Evolutionary conservation across 2,113 vertebrate genomes (phyloP), one percentile per base, ranked within the genome.

Genomic region (Brachyhypopomus occidentalis): DNA sequence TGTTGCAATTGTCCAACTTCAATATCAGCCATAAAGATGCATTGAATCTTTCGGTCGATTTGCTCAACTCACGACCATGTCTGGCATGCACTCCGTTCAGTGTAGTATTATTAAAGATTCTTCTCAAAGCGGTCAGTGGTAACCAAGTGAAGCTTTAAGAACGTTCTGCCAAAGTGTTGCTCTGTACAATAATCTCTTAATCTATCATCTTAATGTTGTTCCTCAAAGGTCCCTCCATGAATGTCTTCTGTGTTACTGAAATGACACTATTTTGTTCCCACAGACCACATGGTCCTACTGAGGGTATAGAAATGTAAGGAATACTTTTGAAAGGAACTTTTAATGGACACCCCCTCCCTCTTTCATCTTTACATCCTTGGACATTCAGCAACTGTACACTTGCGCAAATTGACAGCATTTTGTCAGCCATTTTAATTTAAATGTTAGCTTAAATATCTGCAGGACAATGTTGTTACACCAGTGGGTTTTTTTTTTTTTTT

Each of bases 131-230:
- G 85, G 86, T 89, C 83, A 84, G 80, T 84, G 85, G 88, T 76
- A 87, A 88, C 79, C 86, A 82, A 86, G 88, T 85, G 80, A 84
- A 92, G 91, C 90, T 92, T 92, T 92, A 90, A 83, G 83, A 88
- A 84, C 85, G 84, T 87, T 90, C 86, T 90, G 91, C 92, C 90
- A 92, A 92, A 93, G 91, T 90, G 55, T 81, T 83, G 73, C 45
- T 82, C 82, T 83, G 78, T 88, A 84, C 75, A 83, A 82, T 81
- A 81, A 22, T 83, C 64, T 25, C 58, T 79, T 69, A 48, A 58
- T 12, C 52, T 25, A 25, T 56, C 48, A n/a, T 67, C 66, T 6
- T 62, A 20, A 25, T 73, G 58, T 11, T 64, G 19, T 84, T 71
- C 62, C 80, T 66, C 67, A 83, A 75, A 83, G 66, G 48, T 62